Evolutionary conservation across 2,888 invertebrate species (phyloP).

Genomic region (Tachina fera): DNA sequence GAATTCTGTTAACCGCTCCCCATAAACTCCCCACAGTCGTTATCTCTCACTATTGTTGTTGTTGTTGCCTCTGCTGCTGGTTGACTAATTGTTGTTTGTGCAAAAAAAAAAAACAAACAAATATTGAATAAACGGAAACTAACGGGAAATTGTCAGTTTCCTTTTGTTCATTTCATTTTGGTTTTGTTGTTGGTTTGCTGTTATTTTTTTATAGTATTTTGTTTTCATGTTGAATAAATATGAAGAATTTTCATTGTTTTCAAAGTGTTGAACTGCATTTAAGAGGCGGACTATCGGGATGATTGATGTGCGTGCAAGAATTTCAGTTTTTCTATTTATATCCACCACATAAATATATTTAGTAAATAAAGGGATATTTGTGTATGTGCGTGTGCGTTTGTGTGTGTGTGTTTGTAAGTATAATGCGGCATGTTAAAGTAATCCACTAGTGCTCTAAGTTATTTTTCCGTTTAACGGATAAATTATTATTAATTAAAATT

Average conservation of each 20-base stretch:
- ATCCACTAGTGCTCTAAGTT: too few species aligned
- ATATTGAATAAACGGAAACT: slow-evolving; percentile 21
- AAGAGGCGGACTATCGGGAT: not conserved
- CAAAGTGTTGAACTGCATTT: slow-evolving; percentile 8
- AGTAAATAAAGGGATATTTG: too few species aligned
- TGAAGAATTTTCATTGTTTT: not conserved
- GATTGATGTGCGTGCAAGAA: not conserved
- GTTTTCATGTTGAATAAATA: not conserved
- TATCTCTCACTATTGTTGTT: not conserved
- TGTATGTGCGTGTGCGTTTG: too few species aligned
- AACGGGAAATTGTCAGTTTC: slow-evolving; percentile 51
- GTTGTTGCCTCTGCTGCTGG: not conserved
- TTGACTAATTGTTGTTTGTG: slow-evolving; percentile 48
- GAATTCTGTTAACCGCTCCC: not conserved
- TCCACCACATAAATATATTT: too few species aligned
- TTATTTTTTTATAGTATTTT: slow-evolving; percentile 10
- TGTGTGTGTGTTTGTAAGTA: too few species aligned
- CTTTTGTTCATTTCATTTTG: slow-evolving; percentile 5
- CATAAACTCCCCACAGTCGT: not conserved
- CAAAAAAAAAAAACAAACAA: slow-evolving; percentile 10
- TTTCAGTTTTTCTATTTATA: too few species aligned
- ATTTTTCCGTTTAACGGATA: too few species aligned
- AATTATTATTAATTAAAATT: too few species aligned
- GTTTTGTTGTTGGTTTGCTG: slow-evolving; percentile 3
- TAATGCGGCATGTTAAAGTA: too few species aligned